A percentile compares a stretch with the other conserved stretches of the same genome.
Conservation (phyloP, 1,140 invertebrate genomes). For the Lucilia sericata region DNA sequence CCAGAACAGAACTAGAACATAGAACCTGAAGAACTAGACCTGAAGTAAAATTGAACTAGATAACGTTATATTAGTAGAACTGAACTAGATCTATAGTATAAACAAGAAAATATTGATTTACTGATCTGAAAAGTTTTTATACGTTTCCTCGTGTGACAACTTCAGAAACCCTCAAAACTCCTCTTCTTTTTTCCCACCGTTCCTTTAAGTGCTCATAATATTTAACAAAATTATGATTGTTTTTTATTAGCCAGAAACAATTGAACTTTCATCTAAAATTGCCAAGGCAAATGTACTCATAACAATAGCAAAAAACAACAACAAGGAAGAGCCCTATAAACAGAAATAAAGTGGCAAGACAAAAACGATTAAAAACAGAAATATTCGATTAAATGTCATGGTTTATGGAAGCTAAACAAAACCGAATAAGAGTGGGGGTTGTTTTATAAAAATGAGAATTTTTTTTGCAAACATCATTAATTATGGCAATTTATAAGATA, state of each 20-base stretch:
- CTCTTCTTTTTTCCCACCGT: no score
- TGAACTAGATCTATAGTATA: no score
- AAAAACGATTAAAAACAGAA: constrained; percentile 7
- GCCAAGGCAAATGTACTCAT: neutral
- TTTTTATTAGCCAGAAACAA: neutral
- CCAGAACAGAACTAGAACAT: no score
- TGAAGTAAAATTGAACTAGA: no score
- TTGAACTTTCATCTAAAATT: neutral
- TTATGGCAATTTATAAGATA: neutral
- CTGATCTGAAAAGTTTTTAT: no score
- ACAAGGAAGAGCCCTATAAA: neutral
- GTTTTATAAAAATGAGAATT: neutral
- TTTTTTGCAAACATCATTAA: neutral
- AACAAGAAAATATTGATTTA: no score
- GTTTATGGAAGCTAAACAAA: neutral
- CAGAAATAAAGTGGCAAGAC: neutral
- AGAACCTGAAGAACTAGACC: no score
- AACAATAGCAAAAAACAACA: neutral
- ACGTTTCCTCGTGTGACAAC: no score
- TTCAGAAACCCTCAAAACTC: no score
- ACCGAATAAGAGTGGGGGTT: neutral
- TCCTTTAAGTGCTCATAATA: neutral
- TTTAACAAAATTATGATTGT: neutral
- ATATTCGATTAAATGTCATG: neutral
- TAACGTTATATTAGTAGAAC: no score